phyloP scores from a whole-genome alignment of 2,113 vertebrate species.

The Cricetomys ansorgei region DNA sequence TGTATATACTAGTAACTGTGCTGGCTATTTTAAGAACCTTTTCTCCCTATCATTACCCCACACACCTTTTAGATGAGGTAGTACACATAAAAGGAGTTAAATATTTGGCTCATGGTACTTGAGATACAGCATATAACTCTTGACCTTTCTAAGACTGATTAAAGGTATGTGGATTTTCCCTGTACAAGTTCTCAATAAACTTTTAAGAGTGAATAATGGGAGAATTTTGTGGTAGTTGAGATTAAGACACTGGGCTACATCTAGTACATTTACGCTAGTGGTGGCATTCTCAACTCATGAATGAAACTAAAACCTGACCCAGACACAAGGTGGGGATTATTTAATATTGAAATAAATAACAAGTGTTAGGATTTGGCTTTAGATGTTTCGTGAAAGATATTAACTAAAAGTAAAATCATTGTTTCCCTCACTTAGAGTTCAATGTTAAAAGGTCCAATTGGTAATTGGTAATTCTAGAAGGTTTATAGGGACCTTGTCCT shows the following conservation, averaged over 20 bases:
- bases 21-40: neutral
- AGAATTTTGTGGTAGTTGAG: neutral
- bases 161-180: accelerated
- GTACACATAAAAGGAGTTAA: neutral
- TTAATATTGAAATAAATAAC: neutral
- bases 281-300: neutral
- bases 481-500: neutral
- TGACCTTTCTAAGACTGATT: neutral
- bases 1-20: neutral
- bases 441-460: neutral
- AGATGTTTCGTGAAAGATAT: neutral
- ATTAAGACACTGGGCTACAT: neutral
- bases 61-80: neutral
- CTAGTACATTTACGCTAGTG: neutral
- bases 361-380: neutral
- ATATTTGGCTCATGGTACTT: neutral
- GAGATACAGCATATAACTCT: neutral
- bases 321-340: neutral
- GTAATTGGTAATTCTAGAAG: neutral
- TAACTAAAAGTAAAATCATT: neutral
- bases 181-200: neutral
- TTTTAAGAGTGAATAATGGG: neutral
- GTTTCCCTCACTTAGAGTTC: neutral
- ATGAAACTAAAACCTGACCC: neutral
- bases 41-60: neutral